These are phyloP conservation scores for Gibbula magus DNA, from an alignment of 2,888 invertebrate genomes.

Conservation along the genomic window DNA sequence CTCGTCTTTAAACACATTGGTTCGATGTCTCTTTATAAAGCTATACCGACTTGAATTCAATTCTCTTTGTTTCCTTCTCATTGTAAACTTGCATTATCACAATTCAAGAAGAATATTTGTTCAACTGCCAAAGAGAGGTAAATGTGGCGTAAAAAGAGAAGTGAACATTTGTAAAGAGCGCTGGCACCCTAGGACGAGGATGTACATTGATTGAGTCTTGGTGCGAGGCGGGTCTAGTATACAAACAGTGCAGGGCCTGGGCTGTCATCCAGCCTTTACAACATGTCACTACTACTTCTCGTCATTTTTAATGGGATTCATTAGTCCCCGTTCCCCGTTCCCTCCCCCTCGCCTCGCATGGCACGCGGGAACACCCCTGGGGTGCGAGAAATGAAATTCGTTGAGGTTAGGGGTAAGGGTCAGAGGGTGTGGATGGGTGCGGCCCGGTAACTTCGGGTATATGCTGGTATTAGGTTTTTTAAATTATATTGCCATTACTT, in stretches of 20 bases:
- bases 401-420: neutral
- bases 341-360: neutral
- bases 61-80: neutral
- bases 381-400: conserved; percentile 9
- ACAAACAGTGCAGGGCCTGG: neutral
- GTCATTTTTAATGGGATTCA: conserved; percentile 21
- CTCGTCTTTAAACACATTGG: no score
- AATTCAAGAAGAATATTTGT: neutral
- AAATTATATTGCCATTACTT: no score
- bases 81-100: neutral
- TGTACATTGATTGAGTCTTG: neutral
- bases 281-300: conserved; percentile 10
- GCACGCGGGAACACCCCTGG: neutral
- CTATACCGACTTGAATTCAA: no score
- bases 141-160: neutral
- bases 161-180: neutral
- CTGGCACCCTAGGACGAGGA: neutral
- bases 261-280: neutral
- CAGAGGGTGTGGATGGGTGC: neutral
- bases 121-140: neutral
- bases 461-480: no score
- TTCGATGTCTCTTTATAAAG: no score
- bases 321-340: neutral
- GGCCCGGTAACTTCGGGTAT: neutral
- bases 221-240: neutral